phyloP scores from a whole-genome alignment of 2,797 vertebrate species.

The Florisuga fusca region DNA sequence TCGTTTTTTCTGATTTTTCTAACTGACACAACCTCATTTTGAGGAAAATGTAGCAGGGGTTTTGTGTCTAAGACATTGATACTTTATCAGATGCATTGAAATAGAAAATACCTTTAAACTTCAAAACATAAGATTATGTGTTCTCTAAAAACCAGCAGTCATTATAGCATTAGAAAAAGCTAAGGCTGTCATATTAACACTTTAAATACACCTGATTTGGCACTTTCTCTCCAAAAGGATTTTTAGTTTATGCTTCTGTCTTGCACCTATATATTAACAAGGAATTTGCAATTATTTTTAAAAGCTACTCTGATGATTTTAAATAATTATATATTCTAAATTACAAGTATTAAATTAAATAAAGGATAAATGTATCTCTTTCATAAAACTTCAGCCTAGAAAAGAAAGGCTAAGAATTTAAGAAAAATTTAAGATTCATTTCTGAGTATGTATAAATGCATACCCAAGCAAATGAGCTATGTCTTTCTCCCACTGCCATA shows the following conservation, averaged over 20 bases:
- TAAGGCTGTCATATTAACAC: background rate
- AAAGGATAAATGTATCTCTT: background rate
- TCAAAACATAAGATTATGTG: background rate
- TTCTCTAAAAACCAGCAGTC: background rate
- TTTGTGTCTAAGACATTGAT: background rate
- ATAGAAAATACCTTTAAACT: background rate
- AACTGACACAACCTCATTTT: background rate
- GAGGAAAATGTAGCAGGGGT: background rate
- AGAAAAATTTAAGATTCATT: background rate
- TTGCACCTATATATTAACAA: background rate
- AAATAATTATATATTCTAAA: background rate
- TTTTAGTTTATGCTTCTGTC: background rate
- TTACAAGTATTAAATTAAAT: background rate
- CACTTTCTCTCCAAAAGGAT: background rate
- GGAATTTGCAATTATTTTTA: background rate
- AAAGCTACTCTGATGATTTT: background rate
- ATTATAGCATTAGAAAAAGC: background rate
- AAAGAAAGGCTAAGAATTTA: background rate
- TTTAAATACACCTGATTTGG: background rate
- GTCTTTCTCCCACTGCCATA: background rate
- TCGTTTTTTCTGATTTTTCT: background rate
- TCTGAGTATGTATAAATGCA: background rate
- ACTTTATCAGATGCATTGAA: background rate
- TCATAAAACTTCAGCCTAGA: background rate
- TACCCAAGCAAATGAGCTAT: background rate